Conservation (phyloP, 2,113 vertebrate species). For the Corvus cornix region DNA sequence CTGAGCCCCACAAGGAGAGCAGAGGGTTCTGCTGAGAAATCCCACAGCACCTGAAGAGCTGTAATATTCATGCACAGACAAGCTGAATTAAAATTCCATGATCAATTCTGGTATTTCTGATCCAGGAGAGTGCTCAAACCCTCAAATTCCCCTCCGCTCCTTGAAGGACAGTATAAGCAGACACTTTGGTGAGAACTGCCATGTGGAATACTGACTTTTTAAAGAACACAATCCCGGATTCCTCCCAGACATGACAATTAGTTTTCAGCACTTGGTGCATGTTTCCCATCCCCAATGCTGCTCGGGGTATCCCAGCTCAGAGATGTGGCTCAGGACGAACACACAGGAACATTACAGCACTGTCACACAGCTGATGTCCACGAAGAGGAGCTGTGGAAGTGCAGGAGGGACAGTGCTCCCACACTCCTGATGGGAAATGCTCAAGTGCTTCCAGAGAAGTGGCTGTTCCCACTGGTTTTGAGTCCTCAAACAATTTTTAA, state of each 20-base stretch:
- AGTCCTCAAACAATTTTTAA: not conserved
- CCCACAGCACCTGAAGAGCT: not conserved
- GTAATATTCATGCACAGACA: not conserved
- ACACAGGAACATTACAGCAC: rapidly evolving
- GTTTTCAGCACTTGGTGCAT: not conserved
- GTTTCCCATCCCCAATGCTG: not conserved
- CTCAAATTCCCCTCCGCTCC: not conserved
- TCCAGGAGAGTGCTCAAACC: not conserved
- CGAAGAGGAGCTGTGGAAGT: not conserved
- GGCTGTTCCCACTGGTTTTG: not conserved
- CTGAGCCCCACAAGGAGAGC: not conserved
- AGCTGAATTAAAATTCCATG: not conserved
- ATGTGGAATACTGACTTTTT: not conserved
- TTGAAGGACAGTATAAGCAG: not conserved
- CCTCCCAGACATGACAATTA: not conserved
- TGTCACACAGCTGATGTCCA: not conserved
- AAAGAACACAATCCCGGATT: not conserved
- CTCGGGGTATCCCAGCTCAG: not conserved
- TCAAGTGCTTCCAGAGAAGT: not conserved
- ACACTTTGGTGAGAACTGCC: too few species aligned
- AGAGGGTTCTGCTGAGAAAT: not conserved
- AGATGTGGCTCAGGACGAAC: not conserved
- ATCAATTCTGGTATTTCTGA: not conserved
- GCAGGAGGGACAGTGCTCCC: not conserved
- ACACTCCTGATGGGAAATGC: not conserved